Base-by-base conservation (phyloP, 2,113 vertebrate genomes). In the Lagopus leucura region DNA sequence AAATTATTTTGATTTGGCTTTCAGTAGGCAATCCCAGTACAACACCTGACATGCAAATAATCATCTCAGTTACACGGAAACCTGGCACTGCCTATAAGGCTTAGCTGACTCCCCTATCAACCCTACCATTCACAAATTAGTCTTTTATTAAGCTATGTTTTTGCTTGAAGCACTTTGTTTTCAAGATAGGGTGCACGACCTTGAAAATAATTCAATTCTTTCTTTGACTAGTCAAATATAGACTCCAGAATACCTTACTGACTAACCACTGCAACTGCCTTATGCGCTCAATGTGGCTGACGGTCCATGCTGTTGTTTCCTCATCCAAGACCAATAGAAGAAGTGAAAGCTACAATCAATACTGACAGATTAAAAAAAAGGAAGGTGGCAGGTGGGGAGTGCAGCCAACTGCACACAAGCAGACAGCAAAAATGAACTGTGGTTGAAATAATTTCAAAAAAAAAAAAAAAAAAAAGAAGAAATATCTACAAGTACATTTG, bases 11-110 rank as follows among this genome's bases (percentile, higher is more conserved):
- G 4, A 76, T 61, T 82, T 91, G 60, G 47, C 52, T 65, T 77
- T 34, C 50, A 91, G 47, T 13, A 82, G 34, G 32, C 88, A 93
- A 75, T 67, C 57, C 69, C 82, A 67, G 30, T 63, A 66, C 25
- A 89, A 17, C 18, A 85, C 24, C 55, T 74, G 57, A 67, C 42
- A 86, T 48, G 64, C 52, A 74, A 61, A 87, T 61, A 83, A 27
- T 0, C 43, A 45, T 30, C 42, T 79, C 45, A 55, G 52, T 63
- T 77, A 71, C 20, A 74, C 30, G 1, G 7, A 52, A 50, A 36
- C 20, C 2, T 89, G 25, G 60, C 69, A 45, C 13, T 82, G 52
- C 9, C 45, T 73, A 4, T 66, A 50, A 87, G 18, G 70, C 47
- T 69, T 85, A 34, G 69, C 15, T 76, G 70, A 57, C 42, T 66